phyloP scores from a whole-genome alignment of 2,797 vertebrate species.

The Orestias chungarensis region DNA sequence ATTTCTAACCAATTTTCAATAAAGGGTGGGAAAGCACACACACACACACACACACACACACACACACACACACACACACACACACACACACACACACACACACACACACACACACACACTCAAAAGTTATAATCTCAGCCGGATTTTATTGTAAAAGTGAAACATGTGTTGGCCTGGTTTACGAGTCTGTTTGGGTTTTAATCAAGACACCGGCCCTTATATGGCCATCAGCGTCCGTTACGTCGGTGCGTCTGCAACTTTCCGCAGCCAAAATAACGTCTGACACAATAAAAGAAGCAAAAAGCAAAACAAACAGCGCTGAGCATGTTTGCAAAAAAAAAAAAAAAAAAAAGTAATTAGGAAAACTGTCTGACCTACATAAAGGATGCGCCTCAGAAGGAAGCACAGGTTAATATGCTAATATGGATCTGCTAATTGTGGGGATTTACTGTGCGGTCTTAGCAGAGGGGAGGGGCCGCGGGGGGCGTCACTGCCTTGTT shows the following conservation, averaged over 20 bases:
- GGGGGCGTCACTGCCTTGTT: conserved; percentile 60
- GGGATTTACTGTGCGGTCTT: conserved; percentile 74
- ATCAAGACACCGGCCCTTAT: conserved; percentile 67
- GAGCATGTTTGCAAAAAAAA: conserved; percentile 70
- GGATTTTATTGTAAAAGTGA: conserved; percentile 25
- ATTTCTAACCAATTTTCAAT: conserved; percentile 4
- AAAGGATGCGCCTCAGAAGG: conserved; percentile 67
- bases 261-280: conserved; percentile 68
- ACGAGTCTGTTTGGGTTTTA: conserved; percentile 57
- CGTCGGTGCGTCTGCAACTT: conserved; percentile 48
- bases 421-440: conserved; percentile 81
- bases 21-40: neutral
- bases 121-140: no score
- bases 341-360: conserved; percentile 73
- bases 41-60: no score
- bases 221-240: conserved; percentile 76
- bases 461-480: conserved; percentile 31
- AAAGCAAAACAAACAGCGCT: conserved; percentile 59
- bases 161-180: conserved; percentile 69
- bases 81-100: no score
- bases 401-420: conserved; percentile 83
- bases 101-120: no score
- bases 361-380: conserved; percentile 82
- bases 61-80: no score
- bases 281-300: conserved; percentile 51